Evolutionary conservation across 2,113 vertebrate genomes (phyloP).

Genomic region (Athene noctua): DNA sequence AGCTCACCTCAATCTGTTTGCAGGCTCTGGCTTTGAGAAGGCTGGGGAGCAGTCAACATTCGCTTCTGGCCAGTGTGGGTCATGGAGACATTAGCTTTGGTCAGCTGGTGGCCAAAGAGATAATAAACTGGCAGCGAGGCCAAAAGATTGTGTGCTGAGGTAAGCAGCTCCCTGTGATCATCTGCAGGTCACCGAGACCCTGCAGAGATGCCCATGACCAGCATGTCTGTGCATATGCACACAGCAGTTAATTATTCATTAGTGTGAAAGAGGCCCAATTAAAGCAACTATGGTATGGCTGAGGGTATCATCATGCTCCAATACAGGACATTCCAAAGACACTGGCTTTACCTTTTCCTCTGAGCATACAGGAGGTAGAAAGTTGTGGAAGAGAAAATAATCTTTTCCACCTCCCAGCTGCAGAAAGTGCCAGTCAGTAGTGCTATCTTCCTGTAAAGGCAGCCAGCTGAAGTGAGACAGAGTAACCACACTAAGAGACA

Average conservation of each 20-base stretch:
- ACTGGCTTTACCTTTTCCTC: neutral
- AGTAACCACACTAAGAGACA: neutral
- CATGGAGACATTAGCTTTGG: neutral
- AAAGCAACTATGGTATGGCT: neutral
- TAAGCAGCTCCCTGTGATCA: neutral
- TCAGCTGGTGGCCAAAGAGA: conserved; percentile 8
- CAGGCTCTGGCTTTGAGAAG: neutral
- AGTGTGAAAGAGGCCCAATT: neutral
- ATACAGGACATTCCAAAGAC: accelerated
- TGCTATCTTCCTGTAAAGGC: neutral
- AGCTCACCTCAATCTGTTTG: neutral
- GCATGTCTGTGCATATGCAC: neutral
- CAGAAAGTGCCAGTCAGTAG: neutral
- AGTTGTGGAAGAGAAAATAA: neutral
- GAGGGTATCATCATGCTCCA: neutral
- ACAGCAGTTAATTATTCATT: conserved; percentile 55
- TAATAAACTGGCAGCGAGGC: neutral
- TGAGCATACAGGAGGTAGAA: neutral
- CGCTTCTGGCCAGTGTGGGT: neutral
- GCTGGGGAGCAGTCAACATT: neutral
- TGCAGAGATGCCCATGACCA: neutral
- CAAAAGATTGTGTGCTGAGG: conserved; percentile 19
- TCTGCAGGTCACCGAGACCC: conserved; percentile 43
- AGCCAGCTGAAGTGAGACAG: neutral
- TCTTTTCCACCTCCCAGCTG: neutral